These are phyloP conservation scores for Orchesellides sinensis DNA, from an alignment of 2,888 invertebrate species.

Conservation along the genomic window DNA sequence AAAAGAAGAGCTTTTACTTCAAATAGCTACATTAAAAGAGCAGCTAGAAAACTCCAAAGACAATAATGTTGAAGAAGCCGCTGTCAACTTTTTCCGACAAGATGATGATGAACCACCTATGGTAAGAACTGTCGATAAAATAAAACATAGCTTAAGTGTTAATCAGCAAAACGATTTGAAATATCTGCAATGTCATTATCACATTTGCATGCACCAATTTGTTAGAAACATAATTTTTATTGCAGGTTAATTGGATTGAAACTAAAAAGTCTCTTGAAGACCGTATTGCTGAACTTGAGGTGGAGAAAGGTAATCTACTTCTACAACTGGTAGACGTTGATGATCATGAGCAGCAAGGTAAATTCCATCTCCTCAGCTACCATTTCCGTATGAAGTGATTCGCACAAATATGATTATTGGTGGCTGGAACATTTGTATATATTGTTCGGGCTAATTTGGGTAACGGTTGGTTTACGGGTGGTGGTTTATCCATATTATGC, in stretches of 20 bases:
- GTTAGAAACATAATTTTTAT: neutral
- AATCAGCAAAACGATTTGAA: neutral
- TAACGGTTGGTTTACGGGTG: neutral
- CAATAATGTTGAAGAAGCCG: no score
- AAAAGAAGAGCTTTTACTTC: conserved; percentile 12
- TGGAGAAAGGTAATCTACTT: conserved; percentile 94
- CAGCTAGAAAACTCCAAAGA: neutral
- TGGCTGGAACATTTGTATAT: conserved; percentile 3
- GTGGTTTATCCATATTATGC: no score
- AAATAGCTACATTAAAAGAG: conserved; percentile 13
- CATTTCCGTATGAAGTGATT: neutral
- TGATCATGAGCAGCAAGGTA: conserved; percentile 80
- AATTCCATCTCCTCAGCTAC: conserved; percentile 57
- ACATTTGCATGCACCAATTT: neutral
- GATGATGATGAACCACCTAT: neutral
- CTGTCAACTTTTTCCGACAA: neutral
- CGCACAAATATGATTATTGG: neutral
- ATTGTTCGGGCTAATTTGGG: neutral
- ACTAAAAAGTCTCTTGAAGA: conserved; percentile 71
- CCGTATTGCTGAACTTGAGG: conserved; percentile 87
- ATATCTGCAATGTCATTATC: neutral
- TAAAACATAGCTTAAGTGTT: neutral
- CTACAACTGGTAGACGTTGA: conserved; percentile 87
- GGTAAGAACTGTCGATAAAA: no score
- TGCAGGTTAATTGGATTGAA: conserved; percentile 60